Evolutionary conservation across 2,113 vertebrate genomes (phyloP).

Genomic region (Noturus placidus): DNA sequence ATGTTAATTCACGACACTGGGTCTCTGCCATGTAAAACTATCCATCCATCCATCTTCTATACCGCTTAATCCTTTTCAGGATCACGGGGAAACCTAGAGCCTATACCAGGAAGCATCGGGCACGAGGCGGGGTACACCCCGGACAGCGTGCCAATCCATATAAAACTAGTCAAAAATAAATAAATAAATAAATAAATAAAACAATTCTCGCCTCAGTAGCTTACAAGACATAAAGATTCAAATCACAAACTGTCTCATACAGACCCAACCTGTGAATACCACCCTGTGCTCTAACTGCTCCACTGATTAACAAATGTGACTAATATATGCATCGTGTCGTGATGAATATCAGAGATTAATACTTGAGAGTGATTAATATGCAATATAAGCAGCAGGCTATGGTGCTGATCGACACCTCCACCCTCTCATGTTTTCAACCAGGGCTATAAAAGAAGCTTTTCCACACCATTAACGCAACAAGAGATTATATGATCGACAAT

Average conservation of each 20-base stretch:
- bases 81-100: too few relatives aligned
- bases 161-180: too few relatives aligned
- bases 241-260: neutral
- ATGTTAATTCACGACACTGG: neutral
- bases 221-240: neutral
- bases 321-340: neutral
- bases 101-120: too few relatives aligned
- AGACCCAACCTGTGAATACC: neutral
- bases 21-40: neutral
- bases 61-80: too few relatives aligned
- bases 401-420: slow-evolving; percentile 61
- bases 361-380: slow-evolving; percentile 7
- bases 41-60: too few relatives aligned
- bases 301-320: neutral
- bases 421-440: neutral
- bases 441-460: neutral
- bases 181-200: neutral
- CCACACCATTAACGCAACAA: neutral
- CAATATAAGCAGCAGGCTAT: slow-evolving; percentile 33
- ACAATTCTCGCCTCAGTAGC: neutral
- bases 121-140: too few relatives aligned
- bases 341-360: neutral
- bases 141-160: too few relatives aligned
- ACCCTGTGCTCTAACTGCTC: neutral
- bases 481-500: neutral